Conservation (phyloP, 2,797 vertebrate species). For the Darevskia nairensis region DNA sequence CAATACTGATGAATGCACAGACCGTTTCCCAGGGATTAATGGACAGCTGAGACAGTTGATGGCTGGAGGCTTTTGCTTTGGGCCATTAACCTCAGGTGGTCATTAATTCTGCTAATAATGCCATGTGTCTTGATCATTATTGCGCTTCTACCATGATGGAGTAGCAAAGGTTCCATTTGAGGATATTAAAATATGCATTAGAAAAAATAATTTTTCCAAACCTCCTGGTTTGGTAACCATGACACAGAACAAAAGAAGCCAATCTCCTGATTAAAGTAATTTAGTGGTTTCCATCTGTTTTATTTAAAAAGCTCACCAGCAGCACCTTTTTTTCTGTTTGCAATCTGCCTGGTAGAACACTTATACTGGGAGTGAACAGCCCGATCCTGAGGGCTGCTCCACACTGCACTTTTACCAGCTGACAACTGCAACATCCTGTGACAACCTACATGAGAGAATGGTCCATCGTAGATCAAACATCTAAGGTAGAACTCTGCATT, state of each 20-base stretch:
- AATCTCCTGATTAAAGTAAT: conserved; percentile 13
- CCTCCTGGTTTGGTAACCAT: conserved; percentile 25
- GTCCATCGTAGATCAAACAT: background rate
- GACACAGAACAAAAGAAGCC: conserved; percentile 36
- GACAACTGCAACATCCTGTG: background rate
- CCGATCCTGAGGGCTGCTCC: background rate
- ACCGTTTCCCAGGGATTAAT: conserved; percentile 50
- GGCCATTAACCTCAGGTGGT: conserved; percentile 60
- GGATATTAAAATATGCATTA: conserved; percentile 41
- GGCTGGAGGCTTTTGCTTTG: conserved; percentile 47
- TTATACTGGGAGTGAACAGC: background rate
- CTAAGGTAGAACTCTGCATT: background rate
- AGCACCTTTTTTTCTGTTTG: conserved; percentile 21
- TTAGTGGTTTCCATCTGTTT: background rate
- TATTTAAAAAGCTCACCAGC: conserved; percentile 6
- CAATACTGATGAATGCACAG: conserved; percentile 48
- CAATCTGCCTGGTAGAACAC: background rate
- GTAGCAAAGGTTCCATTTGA: conserved; percentile 52
- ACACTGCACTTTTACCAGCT: background rate
- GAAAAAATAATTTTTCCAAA: conserved; percentile 20
- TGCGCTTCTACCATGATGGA: conserved; percentile 50
- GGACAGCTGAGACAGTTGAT: conserved; percentile 46
- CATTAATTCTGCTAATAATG: conserved; percentile 68
- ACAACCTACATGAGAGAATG: background rate
- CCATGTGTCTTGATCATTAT: conserved; percentile 54